Base-by-base conservation (phyloP, 2,888 invertebrate species). In the Leptinotarsa tumamoca region DNA sequence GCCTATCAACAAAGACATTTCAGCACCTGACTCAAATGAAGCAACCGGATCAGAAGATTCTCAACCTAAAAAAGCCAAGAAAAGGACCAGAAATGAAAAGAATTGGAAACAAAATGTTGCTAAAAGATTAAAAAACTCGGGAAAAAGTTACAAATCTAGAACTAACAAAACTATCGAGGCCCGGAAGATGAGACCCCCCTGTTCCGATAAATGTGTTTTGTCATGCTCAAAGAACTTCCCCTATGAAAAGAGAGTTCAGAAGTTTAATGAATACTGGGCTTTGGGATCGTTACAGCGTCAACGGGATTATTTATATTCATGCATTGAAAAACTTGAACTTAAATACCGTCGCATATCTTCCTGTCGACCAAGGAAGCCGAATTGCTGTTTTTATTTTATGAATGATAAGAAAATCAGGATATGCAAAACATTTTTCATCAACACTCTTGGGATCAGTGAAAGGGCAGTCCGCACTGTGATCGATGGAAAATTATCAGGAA, bases 341-440 rank as follows among this genome's bases (percentile, higher is more conserved):
- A 70, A 70, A 27, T 70, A 70, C 56, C 70, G 70, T 14, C 27
- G 70, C 27, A 23, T 33, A 70, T 23, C 27, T 17, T 63, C 63
- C 15, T 23, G 33, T 13, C 63, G 68, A 58, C 75, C 71, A 58
- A 75, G 74, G 49, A 76, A 50, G 49, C 66, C 61, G 56, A 77
- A 75, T 74, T 75, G 75, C 51, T 67, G 33, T 17, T 77, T 77
- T 72, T 72, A 27, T 27, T 27, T 27, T 4, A 27, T 4, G 27
- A 76, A 74, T 73, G 73, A 66, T 7, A 27, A 58, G 56, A 67
- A 71, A 71, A 71, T 73, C 10, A 61, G 75, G 4, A 73, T 77
- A 27, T 79, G 77, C 56, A 82, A 83, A 81, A 80, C 78, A 14
- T 83, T 81, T 74, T 72, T 83, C 18, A 82, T 81, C 50, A 78